Evolutionary conservation across 1,140 invertebrate species (phyloP).

Genomic region (Paracyclopina nana): DNA sequence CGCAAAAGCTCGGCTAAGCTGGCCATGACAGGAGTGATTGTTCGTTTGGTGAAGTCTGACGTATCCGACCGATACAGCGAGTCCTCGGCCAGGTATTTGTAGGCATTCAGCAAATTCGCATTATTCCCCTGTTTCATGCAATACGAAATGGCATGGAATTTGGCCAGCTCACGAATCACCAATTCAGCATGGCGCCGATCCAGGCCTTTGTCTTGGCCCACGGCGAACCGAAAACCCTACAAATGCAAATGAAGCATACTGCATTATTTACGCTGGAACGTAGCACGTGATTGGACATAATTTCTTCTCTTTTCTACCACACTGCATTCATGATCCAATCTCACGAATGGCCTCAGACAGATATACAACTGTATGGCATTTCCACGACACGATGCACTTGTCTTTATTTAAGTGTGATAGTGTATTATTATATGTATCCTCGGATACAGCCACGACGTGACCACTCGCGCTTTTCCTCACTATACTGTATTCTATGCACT

Average conservation of each 20-base stretch:
- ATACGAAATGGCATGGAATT: conserved; percentile 15
- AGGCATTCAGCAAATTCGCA: not conserved
- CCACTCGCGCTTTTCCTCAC: too few species aligned
- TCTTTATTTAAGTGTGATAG: too few species aligned
- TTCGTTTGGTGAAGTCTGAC: conserved; percentile 14
- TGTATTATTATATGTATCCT: too few species aligned
- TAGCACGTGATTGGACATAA: too few species aligned
- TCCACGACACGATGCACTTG: too few species aligned
- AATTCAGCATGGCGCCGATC: conserved; percentile 14
- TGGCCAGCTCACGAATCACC: conserved; percentile 12
- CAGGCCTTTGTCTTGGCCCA: conserved; percentile 7
- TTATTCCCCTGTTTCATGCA: conserved; percentile 12
- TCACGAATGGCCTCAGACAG: too few species aligned
- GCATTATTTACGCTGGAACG: too few species aligned
- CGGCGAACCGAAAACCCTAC: conserved; percentile 5
- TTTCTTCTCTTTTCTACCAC: too few species aligned
- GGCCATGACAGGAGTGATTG: conserved; percentile 14
- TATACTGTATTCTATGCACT: too few species aligned
- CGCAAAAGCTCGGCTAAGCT: conserved; percentile 13
- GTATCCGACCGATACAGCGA: conserved; percentile 12
- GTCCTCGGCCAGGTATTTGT: conserved; percentile 8
- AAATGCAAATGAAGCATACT: not conserved
- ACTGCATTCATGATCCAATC: too few species aligned
- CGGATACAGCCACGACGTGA: too few species aligned
- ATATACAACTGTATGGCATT: too few species aligned